These are phyloP conservation scores for Hemicrepidius hirtus DNA, from an alignment of 2,888 invertebrate species.

Conservation along the genomic window DNA sequence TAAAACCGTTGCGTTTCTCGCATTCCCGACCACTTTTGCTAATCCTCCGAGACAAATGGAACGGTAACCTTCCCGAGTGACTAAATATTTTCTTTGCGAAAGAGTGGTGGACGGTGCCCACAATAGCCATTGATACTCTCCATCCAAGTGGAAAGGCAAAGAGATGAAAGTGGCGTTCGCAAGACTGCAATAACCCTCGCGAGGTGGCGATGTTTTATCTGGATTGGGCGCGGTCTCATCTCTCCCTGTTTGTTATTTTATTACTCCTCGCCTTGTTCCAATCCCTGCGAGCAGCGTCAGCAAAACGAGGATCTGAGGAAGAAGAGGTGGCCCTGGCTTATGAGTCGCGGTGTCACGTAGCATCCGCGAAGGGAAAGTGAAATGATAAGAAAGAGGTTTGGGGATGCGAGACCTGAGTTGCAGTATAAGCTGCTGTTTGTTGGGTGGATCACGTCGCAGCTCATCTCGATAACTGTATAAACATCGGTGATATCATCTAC, in stretches of 20 bases:
- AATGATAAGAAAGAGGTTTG: conserved; percentile 48
- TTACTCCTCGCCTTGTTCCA: conserved; percentile 65
- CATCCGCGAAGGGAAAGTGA: conserved; percentile 52
- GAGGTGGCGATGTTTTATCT: conserved; percentile 55
- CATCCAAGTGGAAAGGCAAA: conserved; percentile 58
- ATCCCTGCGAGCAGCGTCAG: conserved; percentile 64
- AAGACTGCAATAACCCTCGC: conserved; percentile 57
- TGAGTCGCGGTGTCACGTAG: conserved; percentile 60
- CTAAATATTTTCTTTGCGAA: conserved; percentile 43
- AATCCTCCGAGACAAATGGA: conserved; percentile 47
- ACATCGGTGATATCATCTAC: conserved; percentile 58
- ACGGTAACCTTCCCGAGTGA: conserved; percentile 28
- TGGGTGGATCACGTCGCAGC: conserved; percentile 51
- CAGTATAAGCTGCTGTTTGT: conserved; percentile 49
- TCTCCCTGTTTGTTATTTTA: conserved; percentile 67
- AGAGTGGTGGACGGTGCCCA: conserved; percentile 32
- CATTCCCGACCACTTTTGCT: conserved; percentile 50
- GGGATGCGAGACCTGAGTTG: conserved; percentile 46
- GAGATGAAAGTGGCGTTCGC: conserved; percentile 57
- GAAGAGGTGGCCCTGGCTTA: conserved; percentile 56
- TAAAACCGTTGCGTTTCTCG: conserved; percentile 57
- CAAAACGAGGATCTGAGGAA: conserved; percentile 55
- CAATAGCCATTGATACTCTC: conserved; percentile 55
- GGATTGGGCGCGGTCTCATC: conserved; percentile 64
- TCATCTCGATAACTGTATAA: conserved; percentile 57